A percentile compares a stretch with the other conserved stretches of the same genome.
Evolutionary conservation across 2,797 vertebrate genomes (phyloP).

Genomic region (Tauraco hartlaubi): DNA sequence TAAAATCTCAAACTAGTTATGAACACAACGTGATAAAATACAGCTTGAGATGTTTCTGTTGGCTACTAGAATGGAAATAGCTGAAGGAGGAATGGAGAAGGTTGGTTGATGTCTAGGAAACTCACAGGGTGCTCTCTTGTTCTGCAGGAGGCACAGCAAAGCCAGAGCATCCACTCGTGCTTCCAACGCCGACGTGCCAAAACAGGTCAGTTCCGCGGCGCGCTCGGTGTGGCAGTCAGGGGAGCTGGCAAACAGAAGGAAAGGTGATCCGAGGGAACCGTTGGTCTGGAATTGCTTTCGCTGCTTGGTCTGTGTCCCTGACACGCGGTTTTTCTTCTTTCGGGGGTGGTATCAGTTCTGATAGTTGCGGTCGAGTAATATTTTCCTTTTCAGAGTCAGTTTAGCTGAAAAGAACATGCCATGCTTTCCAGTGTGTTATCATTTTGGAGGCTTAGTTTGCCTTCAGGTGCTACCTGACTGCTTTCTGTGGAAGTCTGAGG

Average conservation of each 20-base stretch:
- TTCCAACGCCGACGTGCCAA: conserved; percentile 84
- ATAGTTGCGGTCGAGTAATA: neutral
- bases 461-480: neutral
- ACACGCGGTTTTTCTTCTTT: neutral
- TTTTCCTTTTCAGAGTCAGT: neutral
- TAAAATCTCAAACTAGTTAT: neutral
- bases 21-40: neutral
- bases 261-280: neutral
- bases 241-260: neutral
- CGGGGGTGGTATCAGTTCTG: neutral
- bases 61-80: neutral
- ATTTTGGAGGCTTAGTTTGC: neutral
- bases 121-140: conserved; percentile 73
- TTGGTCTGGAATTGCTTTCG: neutral
- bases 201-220: conserved; percentile 87
- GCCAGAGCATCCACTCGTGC: conserved; percentile 83
- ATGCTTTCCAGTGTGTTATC: neutral
- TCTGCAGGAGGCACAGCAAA: conserved; percentile 92
- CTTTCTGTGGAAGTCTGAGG: neutral
- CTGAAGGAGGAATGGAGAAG: neutral
- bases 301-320: neutral
- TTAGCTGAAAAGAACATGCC: neutral
- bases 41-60: neutral
- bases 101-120: neutral
- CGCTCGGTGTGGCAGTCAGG: neutral